phyloP scores from a whole-genome alignment of 2,797 vertebrate genomes.

The Coendou prehensilis region DNA sequence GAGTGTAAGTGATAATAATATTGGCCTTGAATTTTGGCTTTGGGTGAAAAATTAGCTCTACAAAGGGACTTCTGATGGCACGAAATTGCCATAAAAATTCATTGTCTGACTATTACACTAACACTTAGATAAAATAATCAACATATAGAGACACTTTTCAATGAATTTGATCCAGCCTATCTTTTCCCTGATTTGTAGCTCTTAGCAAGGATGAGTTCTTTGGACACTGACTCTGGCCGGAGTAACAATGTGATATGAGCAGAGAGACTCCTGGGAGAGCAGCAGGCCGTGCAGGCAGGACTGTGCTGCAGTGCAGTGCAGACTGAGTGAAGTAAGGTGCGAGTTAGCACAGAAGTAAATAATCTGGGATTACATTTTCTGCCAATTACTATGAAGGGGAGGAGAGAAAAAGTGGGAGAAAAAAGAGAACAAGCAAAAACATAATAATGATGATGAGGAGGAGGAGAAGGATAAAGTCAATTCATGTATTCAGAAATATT shows the following conservation, averaged over 20 bases:
- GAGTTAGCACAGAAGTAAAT: conserved; percentile 6
- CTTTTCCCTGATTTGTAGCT: not conserved
- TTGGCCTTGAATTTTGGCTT: conserved; percentile 57
- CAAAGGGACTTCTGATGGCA: conserved; percentile 43
- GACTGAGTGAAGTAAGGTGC: not conserved
- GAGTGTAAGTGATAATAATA: conserved; percentile 18
- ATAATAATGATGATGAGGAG: not conserved
- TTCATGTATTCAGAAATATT: not conserved
- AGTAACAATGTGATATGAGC: not conserved
- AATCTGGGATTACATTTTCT: not conserved
- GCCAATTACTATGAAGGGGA: not conserved
- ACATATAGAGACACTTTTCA: not conserved
- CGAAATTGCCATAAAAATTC: conserved; percentile 64
- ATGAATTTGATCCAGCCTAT: conserved; percentile 34
- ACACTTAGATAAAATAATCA: conserved; percentile 54
- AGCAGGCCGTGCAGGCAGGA: not conserved
- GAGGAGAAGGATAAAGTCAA: not conserved
- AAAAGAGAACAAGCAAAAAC: not conserved
- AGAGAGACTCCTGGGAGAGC: not conserved
- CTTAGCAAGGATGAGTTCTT: not conserved
- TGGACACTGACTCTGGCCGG: not conserved
- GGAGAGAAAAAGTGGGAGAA: not conserved
- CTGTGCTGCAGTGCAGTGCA: not conserved
- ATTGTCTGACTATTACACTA: not conserved
- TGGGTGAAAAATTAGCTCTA: conserved; percentile 49